Evolutionary conservation across 2,797 vertebrate species (phyloP).

Genomic region (Liparis tanakae): DNA sequence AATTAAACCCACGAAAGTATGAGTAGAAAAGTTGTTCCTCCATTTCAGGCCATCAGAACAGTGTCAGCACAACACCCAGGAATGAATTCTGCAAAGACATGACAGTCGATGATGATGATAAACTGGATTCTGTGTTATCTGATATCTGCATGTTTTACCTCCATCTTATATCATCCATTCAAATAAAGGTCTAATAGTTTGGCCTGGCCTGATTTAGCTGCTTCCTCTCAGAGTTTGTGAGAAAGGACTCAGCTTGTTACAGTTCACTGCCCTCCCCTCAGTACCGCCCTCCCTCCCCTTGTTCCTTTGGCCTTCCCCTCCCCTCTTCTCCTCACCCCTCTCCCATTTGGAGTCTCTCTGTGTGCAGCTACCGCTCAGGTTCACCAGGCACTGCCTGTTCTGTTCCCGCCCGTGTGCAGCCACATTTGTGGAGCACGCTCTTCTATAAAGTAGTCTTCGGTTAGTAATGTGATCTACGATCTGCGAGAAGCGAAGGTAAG

Average conservation of each 20-base stretch:
- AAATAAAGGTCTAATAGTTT: slow-evolving; percentile 4
- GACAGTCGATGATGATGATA: background rate
- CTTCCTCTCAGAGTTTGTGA: slow-evolving; percentile 29
- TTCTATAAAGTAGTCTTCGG: background rate
- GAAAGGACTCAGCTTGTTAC: slow-evolving; percentile 32
- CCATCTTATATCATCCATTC: slow-evolving; percentile 3
- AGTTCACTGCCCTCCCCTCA: slow-evolving; percentile 29
- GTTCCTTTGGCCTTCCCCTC: slow-evolving; percentile 22
- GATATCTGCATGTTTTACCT: background rate
- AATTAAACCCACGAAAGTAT: background rate
- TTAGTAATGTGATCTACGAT: background rate
- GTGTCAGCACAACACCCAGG: too few relatives aligned
- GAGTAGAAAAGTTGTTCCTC: background rate
- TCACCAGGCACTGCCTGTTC: slow-evolving; percentile 18
- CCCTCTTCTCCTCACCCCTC: slow-evolving; percentile 14
- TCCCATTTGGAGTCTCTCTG: slow-evolving; percentile 40
- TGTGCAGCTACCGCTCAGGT: slow-evolving; percentile 27
- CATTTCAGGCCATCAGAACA: background rate
- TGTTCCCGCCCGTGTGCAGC: slow-evolving; percentile 18
- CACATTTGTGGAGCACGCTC: slow-evolving; percentile 30
- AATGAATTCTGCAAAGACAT: background rate
- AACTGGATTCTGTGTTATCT: background rate
- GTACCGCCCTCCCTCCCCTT: background rate
- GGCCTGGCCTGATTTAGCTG: slow-evolving; percentile 16
- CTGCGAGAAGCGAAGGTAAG: background rate